A percentile compares a stretch with the other conserved stretches of the same genome.
Conservation (phyloP, 1,140 invertebrate species). For the Lerema accius region DNA sequence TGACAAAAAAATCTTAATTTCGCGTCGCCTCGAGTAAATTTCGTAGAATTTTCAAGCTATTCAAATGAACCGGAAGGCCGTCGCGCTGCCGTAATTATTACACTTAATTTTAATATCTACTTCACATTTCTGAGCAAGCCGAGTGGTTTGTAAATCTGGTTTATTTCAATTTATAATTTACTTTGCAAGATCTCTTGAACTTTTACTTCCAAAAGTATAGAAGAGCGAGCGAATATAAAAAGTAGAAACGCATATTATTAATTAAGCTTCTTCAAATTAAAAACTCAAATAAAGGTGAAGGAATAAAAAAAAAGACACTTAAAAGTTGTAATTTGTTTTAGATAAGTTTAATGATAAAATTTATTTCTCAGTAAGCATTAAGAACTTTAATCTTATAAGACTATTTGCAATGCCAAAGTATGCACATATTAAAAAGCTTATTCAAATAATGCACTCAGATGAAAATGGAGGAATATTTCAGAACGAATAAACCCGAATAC, state of each 20-base stretch:
- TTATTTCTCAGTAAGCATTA: not conserved
- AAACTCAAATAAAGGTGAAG: no score
- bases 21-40: slow-evolving; percentile 16
- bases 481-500: not conserved
- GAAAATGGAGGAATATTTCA: not conserved
- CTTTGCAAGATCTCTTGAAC: not conserved
- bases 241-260: no score
- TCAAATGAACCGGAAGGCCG: slow-evolving; percentile 22
- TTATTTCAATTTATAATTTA: not conserved
- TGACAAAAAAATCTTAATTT: slow-evolving; percentile 17
- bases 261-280: no score
- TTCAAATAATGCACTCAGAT: not conserved
- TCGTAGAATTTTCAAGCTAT: slow-evolving; percentile 24
- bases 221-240: not conserved
- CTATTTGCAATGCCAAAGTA: not conserved
- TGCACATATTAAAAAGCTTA: not conserved
- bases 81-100: slow-evolving; percentile 28
- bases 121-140: slow-evolving; percentile 22
- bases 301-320: no score
- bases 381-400: not conserved
- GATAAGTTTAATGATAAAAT: no score
- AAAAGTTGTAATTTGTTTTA: no score
- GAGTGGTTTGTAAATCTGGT: slow-evolving; percentile 7
- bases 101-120: slow-evolving; percentile 28
- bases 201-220: not conserved